phyloP scores from a whole-genome alignment of 2,113 vertebrate genomes.

The Melozone crissalis region DNA sequence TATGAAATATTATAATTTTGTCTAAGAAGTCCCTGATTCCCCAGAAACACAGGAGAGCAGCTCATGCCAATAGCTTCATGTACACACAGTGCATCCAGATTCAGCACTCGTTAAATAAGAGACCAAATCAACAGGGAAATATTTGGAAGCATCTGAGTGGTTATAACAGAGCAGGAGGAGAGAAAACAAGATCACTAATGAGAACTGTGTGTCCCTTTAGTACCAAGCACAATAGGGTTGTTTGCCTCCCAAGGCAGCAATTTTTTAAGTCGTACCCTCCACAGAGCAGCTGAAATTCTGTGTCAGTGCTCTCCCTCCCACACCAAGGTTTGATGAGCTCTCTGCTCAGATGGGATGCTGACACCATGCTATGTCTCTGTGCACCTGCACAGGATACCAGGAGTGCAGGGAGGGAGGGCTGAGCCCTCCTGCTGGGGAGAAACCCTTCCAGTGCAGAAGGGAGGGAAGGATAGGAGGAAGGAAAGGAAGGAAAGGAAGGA shows the following conservation, averaged over 20 bases:
- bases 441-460: background rate
- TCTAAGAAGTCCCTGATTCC: background rate
- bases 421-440: background rate
- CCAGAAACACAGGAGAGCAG: background rate
- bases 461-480: no score
- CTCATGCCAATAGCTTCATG: background rate
- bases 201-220: constrained; percentile 35
- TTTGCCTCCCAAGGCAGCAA: background rate
- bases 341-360: background rate
- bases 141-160: background rate
- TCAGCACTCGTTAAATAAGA: constrained; percentile 6
- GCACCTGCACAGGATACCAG: fast-evolving
- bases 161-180: constrained; percentile 6
- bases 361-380: fast-evolving
- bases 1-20: background rate
- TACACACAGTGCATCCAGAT: background rate
- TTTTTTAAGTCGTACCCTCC: constrained; percentile 2
- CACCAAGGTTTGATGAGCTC: background rate
- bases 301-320: background rate
- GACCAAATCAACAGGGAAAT: constrained; percentile 18
- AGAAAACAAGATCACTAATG: constrained; percentile 38
- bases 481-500: no score
- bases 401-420: background rate
- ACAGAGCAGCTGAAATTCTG: background rate
- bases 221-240: background rate